Conservation (phyloP, 2,113 vertebrate species). For the Dasyprocta punctata region DNA sequence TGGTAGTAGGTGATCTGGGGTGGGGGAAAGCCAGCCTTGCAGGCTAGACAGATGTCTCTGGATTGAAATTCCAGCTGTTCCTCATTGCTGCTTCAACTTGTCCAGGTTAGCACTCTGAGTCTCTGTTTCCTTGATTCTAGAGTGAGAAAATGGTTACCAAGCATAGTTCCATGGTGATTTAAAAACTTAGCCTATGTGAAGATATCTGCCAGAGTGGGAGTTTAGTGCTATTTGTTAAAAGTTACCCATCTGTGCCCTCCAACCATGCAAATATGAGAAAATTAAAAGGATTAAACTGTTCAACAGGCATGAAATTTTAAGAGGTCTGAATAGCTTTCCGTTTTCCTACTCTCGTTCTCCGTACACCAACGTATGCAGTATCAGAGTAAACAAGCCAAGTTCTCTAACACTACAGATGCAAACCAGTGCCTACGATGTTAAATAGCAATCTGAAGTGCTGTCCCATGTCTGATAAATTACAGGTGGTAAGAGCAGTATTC, state of each 20-base stretch:
- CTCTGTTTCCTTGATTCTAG: background rate
- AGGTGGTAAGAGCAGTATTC: background rate
- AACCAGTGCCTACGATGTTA: background rate
- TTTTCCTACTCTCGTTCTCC: background rate
- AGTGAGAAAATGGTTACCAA: background rate
- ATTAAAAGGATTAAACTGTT: background rate
- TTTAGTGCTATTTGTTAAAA: background rate
- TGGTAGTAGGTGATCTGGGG: background rate
- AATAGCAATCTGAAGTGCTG: background rate
- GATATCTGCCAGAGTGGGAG: background rate
- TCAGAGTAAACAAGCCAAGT: background rate
- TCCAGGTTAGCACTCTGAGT: background rate
- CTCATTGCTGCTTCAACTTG: background rate
- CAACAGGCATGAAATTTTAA: background rate
- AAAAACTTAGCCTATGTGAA: background rate
- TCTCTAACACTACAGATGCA: background rate
- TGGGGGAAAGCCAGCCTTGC: background rate
- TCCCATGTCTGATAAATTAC: background rate
- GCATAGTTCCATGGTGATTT: background rate
- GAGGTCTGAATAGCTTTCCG: background rate
- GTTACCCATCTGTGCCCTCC: background rate
- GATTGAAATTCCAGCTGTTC: conserved; percentile 10
- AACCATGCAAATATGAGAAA: background rate
- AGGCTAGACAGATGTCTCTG: background rate
- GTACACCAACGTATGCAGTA: background rate